These are phyloP conservation scores for Bos taurus DNA, from an alignment of 2,113 vertebrate species.

Conservation along the genomic window ARS-UCD2.0 NC_037335.1:47350001-47350500, in stretches of 20 bases:
- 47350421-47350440: not conserved
- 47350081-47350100: not conserved
- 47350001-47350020: not conserved
- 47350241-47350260: not conserved
- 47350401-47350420: not conserved
- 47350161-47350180: not conserved
- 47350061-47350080: not conserved
- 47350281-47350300: not conserved
- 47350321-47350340: not conserved
- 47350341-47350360: not conserved
- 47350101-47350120: not conserved
- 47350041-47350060: not conserved
- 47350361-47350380: not conserved
- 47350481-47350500: not conserved
- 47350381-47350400: not conserved
- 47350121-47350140: not conserved
- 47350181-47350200: not conserved
- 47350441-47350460: not conserved
- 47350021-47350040: not conserved
- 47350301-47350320: not conserved
- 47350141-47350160: not conserved
- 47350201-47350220: not conserved
- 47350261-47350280: not conserved
- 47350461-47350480: not conserved
- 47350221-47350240: not conserved